These are phyloP conservation scores for Eubucco bourcierii DNA, from an alignment of 2,113 vertebrate species.

Conservation along the genomic window DNA sequence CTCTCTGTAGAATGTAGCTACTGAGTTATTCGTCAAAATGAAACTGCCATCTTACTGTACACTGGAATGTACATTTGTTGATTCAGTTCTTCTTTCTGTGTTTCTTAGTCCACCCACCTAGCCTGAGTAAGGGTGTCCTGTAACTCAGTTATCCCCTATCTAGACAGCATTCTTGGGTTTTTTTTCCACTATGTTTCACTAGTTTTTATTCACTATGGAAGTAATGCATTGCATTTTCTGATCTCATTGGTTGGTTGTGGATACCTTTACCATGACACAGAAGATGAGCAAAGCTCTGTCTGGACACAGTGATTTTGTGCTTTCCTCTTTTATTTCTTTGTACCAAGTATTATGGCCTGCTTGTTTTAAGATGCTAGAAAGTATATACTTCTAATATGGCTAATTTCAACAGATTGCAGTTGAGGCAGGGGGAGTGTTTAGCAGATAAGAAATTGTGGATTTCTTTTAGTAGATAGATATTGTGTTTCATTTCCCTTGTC, in stretches of 20 bases:
- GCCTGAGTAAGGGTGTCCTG: not conserved
- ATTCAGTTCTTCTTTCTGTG: not conserved
- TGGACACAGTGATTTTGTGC: not conserved
- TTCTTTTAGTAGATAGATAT: not conserved
- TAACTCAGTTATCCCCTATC: not conserved
- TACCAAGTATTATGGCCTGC: not conserved
- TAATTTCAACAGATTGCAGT: not conserved
- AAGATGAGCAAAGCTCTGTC: not conserved
- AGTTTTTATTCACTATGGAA: not conserved
- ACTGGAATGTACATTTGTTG: not conserved
- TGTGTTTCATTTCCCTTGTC: not conserved
- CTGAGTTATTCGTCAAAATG: not conserved
- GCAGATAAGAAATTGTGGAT: not conserved
- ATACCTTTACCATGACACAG: not conserved
- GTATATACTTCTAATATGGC: not conserved
- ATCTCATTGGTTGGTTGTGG: not conserved
- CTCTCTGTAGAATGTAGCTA: not conserved
- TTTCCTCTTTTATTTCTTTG: not conserved
- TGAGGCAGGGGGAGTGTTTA: fast-evolving
- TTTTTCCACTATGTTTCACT: too few relatives aligned
- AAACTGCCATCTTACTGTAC: not conserved
- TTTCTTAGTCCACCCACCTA: not conserved
- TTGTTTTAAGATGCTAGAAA: not conserved
- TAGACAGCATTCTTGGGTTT: not conserved
- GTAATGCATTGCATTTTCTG: not conserved